Conservation (phyloP, 64 coral and sea anemone genomes). For the Montipora capricornis region DNA sequence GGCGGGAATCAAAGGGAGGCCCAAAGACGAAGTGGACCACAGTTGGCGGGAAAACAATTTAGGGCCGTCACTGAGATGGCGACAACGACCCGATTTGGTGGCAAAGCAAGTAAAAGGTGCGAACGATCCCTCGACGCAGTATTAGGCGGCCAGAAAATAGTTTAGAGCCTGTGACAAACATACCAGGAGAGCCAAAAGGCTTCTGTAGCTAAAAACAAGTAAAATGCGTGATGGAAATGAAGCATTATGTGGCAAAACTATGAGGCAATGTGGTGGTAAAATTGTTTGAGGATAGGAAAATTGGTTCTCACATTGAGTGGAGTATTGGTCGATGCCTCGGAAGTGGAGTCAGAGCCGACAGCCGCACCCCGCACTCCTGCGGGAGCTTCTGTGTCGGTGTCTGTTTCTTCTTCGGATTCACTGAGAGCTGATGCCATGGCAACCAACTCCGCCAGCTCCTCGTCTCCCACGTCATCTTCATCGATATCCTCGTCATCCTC, state of each 20-base stretch:
- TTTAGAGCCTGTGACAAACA: too few relatives aligned
- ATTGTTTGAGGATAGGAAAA: background rate
- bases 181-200: too few relatives aligned
- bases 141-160: too few relatives aligned
- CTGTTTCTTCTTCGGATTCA: conserved; percentile 81
- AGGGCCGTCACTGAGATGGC: background rate
- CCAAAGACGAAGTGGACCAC: too few relatives aligned
- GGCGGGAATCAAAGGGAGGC: too few relatives aligned
- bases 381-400: conserved; percentile 55
- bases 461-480: conserved; percentile 89
- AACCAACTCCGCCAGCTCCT: conserved; percentile 92
- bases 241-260: background rate
- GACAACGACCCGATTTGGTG: too few relatives aligned
- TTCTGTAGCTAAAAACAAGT: too few relatives aligned
- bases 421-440: conserved; percentile 90
- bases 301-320: conserved; percentile 67
- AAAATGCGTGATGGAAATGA: background rate
- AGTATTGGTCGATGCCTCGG: conserved; percentile 81
- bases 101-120: background rate
- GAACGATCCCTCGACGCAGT: background rate
- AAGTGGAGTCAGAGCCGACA: conserved; percentile 78
- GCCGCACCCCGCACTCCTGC: conserved; percentile 56
- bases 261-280: background rate
- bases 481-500: conserved; percentile 91
- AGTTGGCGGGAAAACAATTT: background rate